phyloP scores from a whole-genome alignment of 2,888 invertebrate genomes.

The Melieria omissa region DNA sequence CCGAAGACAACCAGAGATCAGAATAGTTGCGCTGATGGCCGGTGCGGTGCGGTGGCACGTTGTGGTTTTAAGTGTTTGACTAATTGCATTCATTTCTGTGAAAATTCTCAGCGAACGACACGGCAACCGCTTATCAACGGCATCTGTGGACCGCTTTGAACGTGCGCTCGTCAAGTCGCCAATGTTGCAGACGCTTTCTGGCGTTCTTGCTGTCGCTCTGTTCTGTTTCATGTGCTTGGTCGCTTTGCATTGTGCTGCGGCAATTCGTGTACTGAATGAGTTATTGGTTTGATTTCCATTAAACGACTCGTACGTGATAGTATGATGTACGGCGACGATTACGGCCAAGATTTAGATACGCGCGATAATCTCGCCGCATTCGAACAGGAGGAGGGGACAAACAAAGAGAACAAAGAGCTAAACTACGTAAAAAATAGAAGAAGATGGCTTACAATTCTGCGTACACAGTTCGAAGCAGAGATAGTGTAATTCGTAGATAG shows the following conservation, averaged over 20 bases:
- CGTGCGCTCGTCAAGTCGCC: neutral
- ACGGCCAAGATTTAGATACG: constrained; percentile 36
- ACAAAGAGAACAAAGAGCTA: no score
- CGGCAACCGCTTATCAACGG: constrained; percentile 17
- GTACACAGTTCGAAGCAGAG: no score
- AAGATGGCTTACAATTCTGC: no score
- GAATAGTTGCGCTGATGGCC: no score
- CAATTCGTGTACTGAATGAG: constrained; percentile 43
- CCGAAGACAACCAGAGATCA: no score
- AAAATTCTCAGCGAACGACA: constrained; percentile 43
- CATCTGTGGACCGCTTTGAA: constrained; percentile 20
- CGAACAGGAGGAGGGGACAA: no score
- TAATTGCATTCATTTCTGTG: constrained; percentile 56
- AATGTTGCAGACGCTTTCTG: neutral
- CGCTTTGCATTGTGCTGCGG: neutral
- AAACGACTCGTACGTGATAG: constrained; percentile 56
- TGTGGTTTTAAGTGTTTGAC: constrained; percentile 54
- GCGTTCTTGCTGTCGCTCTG: neutral
- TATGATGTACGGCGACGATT: constrained; percentile 21
- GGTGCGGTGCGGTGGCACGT: neutral
- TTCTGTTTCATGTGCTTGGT: constrained; percentile 13
- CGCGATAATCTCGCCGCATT: constrained; percentile 32
- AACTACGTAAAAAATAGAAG: no score
- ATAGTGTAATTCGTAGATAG: no score
- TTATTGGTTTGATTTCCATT: constrained; percentile 55